Base-by-base conservation (phyloP, 2,113 vertebrate species). In the Seriola dumerili region DNA sequence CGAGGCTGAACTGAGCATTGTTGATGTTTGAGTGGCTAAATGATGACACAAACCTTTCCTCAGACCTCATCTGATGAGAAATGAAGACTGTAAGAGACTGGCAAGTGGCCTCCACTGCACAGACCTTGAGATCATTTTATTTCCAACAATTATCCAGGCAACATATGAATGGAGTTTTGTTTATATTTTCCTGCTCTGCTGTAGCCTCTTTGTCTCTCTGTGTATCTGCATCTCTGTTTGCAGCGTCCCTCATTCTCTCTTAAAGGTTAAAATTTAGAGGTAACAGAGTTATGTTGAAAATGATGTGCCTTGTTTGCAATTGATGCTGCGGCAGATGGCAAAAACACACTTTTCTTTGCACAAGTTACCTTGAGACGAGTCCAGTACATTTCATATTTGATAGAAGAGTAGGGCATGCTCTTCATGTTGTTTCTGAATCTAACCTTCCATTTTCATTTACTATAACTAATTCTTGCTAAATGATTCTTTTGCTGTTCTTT, bases 301-400 rank as follows among this genome's bases (percentile, higher is more conserved):
- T 21, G 44, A 42, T 38, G 17, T n/a, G 44, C 52, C 52, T 61
- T 57, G 58, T 89, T 88, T 74, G 72, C 80, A 82, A 63, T 62
- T 46, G 46, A 65, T 72, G 57, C 73, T 80, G 54, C 54, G 57
- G 38, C 62, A 66, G 34, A 88, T 85, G 52, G 66, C 52, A 71
- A 81, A 76, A 89, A 76, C 75, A 81, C 44, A 46, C 55, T 84
- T 70, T 11, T 68, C 25, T 88, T 69, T 71, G 59, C 66, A 75
- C 38, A 77, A 34, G 69, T 86, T 76, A 84, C 89, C 90, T 92
- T 92, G 81, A 83, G 23, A 85, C 82, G 87, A 87, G 88, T 72
- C 70, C 78, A 52, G 10, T 70, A 46, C 64, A 70, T 85, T 84
- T 77, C 46, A 71, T 65, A 59, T 54, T 89, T 83, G 48, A 72